These are phyloP conservation scores for Tachuris rubrigastra DNA, from an alignment of 2,113 vertebrate genomes.

Conservation along the genomic window DNA sequence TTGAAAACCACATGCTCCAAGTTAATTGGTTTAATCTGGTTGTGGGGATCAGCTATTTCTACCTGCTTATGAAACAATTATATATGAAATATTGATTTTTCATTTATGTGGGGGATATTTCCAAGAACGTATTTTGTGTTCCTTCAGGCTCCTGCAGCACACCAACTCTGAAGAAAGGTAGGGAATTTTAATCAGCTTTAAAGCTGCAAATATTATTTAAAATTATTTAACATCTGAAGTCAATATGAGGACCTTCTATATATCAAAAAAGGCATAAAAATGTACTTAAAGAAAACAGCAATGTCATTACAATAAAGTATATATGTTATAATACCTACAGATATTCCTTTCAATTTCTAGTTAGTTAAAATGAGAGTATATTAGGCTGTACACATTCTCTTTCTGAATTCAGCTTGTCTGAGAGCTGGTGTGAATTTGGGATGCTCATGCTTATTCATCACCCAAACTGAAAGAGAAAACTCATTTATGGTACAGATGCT, in stretches of 20 bases:
- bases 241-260: neutral
- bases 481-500: neutral
- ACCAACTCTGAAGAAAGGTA: neutral
- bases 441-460: fast-evolving
- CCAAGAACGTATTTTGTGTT: neutral
- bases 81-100: neutral
- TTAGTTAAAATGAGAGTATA: neutral
- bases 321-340: neutral
- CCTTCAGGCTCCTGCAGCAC: neutral
- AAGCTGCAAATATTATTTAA: neutral
- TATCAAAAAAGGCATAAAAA: neutral
- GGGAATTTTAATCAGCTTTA: neutral
- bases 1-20: neutral
- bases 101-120: neutral
- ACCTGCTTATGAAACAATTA: neutral
- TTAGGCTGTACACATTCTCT: neutral
- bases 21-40: neutral
- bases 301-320: neutral
- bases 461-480: neutral
- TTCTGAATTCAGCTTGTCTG: neutral
- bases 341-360: neutral
- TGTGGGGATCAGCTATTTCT: neutral
- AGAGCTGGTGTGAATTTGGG: neutral
- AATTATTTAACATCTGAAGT: neutral
- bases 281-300: neutral